Percentiles rank a stretch among this genome's conserved stretches.
phyloP scores from a whole-genome alignment of 2,888 invertebrate genomes.

The Pherbina coryleti region DNA sequence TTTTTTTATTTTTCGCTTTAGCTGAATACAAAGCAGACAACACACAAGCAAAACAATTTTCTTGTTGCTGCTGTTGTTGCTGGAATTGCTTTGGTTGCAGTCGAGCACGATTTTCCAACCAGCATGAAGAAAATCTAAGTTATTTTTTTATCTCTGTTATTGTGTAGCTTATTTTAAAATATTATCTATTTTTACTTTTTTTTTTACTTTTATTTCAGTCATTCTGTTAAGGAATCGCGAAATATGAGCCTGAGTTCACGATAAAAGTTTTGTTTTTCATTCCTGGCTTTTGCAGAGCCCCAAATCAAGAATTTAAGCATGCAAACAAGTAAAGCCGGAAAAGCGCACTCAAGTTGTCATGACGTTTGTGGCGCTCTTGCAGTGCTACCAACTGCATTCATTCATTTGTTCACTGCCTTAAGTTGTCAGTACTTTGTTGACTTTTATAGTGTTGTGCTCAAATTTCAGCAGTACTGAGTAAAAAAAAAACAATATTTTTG shows the following conservation, averaged over 20 bases:
- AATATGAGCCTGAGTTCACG: slow-evolving; percentile 20
- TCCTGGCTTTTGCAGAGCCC: not conserved
- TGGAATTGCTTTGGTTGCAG: not conserved
- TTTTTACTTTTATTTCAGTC: not conserved
- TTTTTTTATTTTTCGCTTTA: not conserved
- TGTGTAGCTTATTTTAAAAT: not conserved
- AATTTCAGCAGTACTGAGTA: too few relatives aligned
- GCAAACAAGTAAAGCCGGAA: slow-evolving; percentile 25
- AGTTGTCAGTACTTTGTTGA: too few relatives aligned
- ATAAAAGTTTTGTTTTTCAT: not conserved
- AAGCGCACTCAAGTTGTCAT: slow-evolving; percentile 8
- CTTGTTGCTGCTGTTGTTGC: slow-evolving; percentile 9
- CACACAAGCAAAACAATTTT: slow-evolving; percentile 14
- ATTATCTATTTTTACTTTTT: not conserved
- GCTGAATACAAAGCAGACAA: not conserved
- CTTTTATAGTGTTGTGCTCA: too few relatives aligned
- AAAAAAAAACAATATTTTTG: too few relatives aligned
- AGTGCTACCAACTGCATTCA: not conserved
- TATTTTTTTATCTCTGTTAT: not conserved
- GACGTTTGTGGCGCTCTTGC: not conserved
- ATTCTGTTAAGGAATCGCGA: not conserved
- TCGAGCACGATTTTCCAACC: slow-evolving; percentile 11
- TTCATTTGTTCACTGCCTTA: too few relatives aligned
- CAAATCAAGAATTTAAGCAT: not conserved
- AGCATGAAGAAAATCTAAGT: not conserved